phyloP scores from a whole-genome alignment of 2,113 vertebrate species.

The Myotis brandtii region DNA sequence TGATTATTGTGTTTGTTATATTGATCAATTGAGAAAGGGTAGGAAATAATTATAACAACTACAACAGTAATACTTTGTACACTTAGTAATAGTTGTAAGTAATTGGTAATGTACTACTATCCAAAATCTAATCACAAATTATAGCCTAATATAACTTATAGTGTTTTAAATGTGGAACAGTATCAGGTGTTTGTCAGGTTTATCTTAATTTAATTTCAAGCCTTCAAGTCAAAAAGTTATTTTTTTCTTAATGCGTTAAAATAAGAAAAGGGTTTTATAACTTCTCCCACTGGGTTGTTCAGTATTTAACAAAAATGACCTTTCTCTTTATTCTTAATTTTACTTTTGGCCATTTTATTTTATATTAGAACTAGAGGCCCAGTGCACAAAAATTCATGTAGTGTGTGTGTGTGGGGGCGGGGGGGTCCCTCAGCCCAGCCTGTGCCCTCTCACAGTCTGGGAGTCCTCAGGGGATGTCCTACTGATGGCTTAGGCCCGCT shows the following conservation, averaged over 20 bases:
- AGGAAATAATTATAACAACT: not conserved
- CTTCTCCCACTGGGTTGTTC: not conserved
- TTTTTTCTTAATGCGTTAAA: conserved; percentile 4
- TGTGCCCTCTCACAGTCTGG: too few relatives aligned
- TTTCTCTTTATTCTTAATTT: conserved; percentile 53
- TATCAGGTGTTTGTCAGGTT: not conserved
- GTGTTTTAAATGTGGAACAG: not conserved
- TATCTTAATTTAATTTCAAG: conserved; percentile 45
- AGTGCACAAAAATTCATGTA: too few relatives aligned
- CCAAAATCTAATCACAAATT: not conserved
- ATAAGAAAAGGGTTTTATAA: conserved; percentile 23
- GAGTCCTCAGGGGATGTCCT: too few relatives aligned
- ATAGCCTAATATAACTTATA: not conserved
- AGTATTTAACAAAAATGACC: conserved; percentile 62
- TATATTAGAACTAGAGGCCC: not conserved
- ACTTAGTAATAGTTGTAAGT: not conserved
- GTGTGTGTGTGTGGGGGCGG: too few relatives aligned
- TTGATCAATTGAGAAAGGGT: not conserved
- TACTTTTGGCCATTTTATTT: conserved; percentile 47
- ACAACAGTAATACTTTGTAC: not conserved
- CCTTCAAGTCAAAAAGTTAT: not conserved
- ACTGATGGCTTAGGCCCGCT: too few relatives aligned
- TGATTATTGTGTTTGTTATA: not conserved
- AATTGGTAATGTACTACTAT: not conserved
- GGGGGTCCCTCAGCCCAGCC: too few relatives aligned